Base-by-base conservation (phyloP, 2,113 vertebrate genomes). In the Phaethon lepturus region DNA sequence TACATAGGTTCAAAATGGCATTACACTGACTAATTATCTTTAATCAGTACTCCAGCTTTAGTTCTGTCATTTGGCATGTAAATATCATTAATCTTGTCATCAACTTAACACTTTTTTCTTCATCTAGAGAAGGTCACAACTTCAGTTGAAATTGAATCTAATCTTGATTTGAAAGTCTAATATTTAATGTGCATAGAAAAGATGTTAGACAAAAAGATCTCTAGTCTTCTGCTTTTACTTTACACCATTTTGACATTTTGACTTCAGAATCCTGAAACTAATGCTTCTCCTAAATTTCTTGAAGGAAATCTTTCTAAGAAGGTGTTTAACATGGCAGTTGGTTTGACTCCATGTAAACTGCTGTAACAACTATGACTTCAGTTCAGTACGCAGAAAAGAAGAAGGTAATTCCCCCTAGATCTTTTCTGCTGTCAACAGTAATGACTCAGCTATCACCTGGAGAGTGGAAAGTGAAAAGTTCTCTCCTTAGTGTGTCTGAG, bases 41-140 rank as follows among this genome's bases (percentile, higher is more conserved):
- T 89, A 97, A 97, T 97, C 94, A 97, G 95, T 76, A 86, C 91
- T 96, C 35, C 68, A 95, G 86, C 35, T 91, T 92, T 92, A 91
- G 76, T 92, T 97, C 89, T 97, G 89, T 94, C 95, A 97, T 92
- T 96, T 95, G 80, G 62, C 69, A 94, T 96, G 94, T 97, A 97
- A 97, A 97, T 95, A 96, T 93, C 83, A 95, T 94, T 97, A 97
- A 95, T 95, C 91, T 95, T 96, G 88, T 95, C 91, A 95, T 81
- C 94, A 96, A 26, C 58, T 49, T 91, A 88, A 55, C 86, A 68
- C 47, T 66, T 95, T 84, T 96, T 96, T 73, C 62, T 92, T 75
- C 83, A 87, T 53, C 26, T 89, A 67, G 23, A 64, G 83, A 95
- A 97, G 93, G 91, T 96, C 93, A 97, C 33, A 95, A 52, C 58